These are phyloP conservation scores for Tetramorium bicarinatum DNA, from an alignment of 2,888 invertebrate genomes.

Conservation along the genomic window DNA sequence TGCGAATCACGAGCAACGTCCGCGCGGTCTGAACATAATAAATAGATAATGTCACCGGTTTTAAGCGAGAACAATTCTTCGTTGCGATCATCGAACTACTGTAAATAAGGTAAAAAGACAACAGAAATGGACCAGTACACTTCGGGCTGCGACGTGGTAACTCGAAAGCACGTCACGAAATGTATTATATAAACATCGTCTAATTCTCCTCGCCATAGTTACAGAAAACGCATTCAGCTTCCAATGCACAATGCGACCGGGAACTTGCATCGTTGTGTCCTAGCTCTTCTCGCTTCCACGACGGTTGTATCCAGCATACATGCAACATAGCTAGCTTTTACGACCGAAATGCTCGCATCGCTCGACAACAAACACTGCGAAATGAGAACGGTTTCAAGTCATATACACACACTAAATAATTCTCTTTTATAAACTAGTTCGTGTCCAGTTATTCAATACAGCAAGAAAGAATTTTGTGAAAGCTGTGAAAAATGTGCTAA, in stretches of 20 bases:
- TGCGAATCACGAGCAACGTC: conserved; percentile 11
- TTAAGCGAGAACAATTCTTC: background rate
- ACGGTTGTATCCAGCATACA: conserved; percentile 20
- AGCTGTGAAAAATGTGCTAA: background rate
- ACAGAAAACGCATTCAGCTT: conserved; percentile 61
- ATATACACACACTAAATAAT: conserved; percentile 60
- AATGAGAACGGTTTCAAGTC: conserved; percentile 33
- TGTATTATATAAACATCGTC: conserved; percentile 61
- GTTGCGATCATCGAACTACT: conserved; percentile 2
- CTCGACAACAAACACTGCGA: conserved; percentile 57
- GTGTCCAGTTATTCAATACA: conserved; percentile 27
- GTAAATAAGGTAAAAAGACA: conserved; percentile 19
- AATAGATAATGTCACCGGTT: conserved; percentile 18
- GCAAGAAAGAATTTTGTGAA: conserved; percentile 22
- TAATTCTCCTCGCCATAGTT: conserved; percentile 62
- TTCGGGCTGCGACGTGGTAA: conserved; percentile 15
- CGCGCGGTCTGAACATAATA: background rate
- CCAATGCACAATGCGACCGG: conserved; percentile 19
- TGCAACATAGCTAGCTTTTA: conserved; percentile 37
- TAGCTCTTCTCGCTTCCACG: conserved; percentile 20
- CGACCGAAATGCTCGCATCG: conserved; percentile 59
- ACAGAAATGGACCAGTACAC: background rate
- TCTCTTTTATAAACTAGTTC: conserved; percentile 42
- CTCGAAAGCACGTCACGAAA: background rate
- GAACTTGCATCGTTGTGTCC: conserved; percentile 20